Conservation (phyloP, 2,113 vertebrate genomes). For the Coturnix japonica region DNA sequence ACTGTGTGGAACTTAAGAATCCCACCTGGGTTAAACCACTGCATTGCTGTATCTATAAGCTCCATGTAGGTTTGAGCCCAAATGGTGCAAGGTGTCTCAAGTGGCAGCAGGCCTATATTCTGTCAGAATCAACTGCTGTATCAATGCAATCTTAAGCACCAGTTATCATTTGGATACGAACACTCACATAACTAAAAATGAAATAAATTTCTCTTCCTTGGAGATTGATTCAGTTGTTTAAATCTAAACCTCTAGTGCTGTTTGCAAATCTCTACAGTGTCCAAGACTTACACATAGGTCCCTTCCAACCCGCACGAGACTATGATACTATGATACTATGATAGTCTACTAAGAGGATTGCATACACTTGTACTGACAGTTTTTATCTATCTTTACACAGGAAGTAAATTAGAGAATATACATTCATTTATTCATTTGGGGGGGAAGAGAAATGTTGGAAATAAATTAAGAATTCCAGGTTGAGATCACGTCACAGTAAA, state of each 20-base stretch:
- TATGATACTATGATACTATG: too few relatives aligned
- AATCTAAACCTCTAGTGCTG: neutral
- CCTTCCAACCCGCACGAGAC: too few relatives aligned
- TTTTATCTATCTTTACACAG: neutral
- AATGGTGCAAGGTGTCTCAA: neutral
- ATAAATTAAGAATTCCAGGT: neutral
- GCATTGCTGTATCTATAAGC: neutral
- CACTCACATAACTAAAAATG: fast-evolving
- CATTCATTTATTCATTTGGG: neutral
- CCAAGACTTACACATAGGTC: fast-evolving
- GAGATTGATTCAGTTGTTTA: neutral
- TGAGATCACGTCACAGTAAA: neutral
- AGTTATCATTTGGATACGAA: neutral
- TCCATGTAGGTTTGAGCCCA: neutral
- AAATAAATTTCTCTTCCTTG: neutral
- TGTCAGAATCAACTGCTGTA: neutral
- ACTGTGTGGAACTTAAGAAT: neutral
- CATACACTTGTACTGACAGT: neutral
- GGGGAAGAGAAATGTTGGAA: neutral
- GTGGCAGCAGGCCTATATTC: neutral
- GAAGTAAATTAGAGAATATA: neutral
- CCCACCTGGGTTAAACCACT: neutral
- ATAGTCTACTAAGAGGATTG: neutral
- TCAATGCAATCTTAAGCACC: neutral
- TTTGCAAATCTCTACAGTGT: neutral